Conservation (phyloP, 2,888 invertebrate species). For the Rhagonycha fulva region DNA sequence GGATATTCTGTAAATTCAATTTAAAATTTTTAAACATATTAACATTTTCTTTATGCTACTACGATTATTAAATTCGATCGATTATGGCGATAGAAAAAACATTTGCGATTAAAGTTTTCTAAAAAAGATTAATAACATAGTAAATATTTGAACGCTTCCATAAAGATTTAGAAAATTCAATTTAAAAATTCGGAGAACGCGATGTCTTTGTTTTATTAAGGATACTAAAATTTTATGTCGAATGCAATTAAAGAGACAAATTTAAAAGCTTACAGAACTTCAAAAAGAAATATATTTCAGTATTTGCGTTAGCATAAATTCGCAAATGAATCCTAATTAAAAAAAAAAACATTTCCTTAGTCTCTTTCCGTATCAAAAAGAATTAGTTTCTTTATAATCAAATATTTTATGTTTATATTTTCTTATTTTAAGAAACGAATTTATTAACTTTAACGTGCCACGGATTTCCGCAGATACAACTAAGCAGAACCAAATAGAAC, state of each 20-base stretch:
- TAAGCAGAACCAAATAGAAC: slow-evolving; percentile 15
- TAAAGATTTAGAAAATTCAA: not conserved
- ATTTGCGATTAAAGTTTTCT: not conserved
- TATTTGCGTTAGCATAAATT: slow-evolving; percentile 9
- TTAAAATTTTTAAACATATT: slow-evolving; percentile 11
- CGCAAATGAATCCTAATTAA: slow-evolving; percentile 16
- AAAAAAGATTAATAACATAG: not conserved
- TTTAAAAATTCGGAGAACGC: not conserved
- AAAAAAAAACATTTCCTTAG: slow-evolving; percentile 19
- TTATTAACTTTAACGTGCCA: not conserved
- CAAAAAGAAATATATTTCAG: slow-evolving; percentile 21
- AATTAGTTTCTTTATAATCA: slow-evolving; percentile 8
- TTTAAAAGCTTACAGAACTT: slow-evolving; percentile 13
- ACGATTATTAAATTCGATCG: not conserved
- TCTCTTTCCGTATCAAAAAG: not conserved
- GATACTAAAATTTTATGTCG: not conserved
- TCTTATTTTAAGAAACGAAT: not conserved
- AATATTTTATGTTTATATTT: slow-evolving; percentile 11
- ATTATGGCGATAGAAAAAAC: not conserved
- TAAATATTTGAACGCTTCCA: not conserved
- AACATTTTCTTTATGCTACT: not conserved
- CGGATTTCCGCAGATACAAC: slow-evolving; percentile 25
- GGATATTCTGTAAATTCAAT: slow-evolving; percentile 26
- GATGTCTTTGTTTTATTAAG: not conserved
- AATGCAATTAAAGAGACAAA: slow-evolving; percentile 19